Conservation (phyloP, 2,888 invertebrate species). For the Cantharis flavilabris region DNA sequence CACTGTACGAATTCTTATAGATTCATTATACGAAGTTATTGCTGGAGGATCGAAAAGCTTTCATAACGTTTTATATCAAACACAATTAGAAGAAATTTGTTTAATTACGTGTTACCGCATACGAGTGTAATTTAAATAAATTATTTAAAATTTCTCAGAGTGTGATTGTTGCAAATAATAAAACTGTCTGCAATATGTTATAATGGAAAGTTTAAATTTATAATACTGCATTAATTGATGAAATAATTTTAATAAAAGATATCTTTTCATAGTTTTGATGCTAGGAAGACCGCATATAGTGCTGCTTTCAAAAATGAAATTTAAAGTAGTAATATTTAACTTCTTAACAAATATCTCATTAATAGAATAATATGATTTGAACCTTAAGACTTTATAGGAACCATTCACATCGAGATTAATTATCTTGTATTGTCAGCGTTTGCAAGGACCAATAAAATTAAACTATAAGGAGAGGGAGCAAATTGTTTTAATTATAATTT, state of each 20-base stretch:
- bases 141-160: neutral
- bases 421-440: too few relatives aligned
- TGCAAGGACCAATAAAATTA: too few relatives aligned
- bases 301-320: neutral
- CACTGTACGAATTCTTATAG: slow-evolving; percentile 40
- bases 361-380: neutral
- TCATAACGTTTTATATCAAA: slow-evolving; percentile 12
- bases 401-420: too few relatives aligned
- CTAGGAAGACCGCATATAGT: neutral
- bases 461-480: too few relatives aligned
- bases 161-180: neutral
- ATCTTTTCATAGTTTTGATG: neutral
- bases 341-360: neutral
- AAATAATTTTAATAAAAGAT: neutral
- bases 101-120: neutral
- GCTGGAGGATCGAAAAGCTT: slow-evolving; percentile 6
- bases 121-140: neutral
- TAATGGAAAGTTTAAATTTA: neutral
- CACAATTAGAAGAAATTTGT: neutral
- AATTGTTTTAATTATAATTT: too few relatives aligned
- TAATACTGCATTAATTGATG: neutral
- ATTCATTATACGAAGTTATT: slow-evolving; percentile 23
- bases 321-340: neutral
- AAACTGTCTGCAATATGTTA: neutral
- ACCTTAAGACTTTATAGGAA: neutral